Conservation (phyloP, 2,113 vertebrate genomes). For the Mola mola region DNA sequence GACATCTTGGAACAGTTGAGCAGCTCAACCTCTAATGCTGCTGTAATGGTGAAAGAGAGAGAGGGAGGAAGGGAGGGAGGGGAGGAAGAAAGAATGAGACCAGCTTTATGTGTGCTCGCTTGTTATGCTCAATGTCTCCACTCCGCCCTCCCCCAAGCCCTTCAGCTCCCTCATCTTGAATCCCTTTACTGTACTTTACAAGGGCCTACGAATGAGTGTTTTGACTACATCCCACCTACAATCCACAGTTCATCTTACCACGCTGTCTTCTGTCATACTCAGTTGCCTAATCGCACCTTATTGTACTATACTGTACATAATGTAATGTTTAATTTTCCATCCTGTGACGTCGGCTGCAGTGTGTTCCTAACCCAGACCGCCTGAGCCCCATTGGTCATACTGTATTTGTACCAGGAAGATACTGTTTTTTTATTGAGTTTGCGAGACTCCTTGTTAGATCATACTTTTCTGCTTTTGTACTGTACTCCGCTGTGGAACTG, state of each 20-base stretch:
- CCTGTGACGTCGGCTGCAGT: slow-evolving; percentile 5
- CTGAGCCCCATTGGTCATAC: slow-evolving; percentile 18
- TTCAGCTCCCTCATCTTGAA: slow-evolving; percentile 64
- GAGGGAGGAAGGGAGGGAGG: slow-evolving; percentile 29
- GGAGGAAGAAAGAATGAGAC: slow-evolving; percentile 58
- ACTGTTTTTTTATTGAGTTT: slow-evolving; percentile 34
- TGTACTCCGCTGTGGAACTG: too few species aligned
- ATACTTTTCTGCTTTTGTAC: slow-evolving; percentile 2
- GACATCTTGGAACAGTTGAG: slow-evolving; percentile 83
- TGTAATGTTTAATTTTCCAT: slow-evolving; percentile 8
- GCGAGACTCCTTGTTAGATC: slow-evolving; percentile 32
- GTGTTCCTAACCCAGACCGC: slow-evolving; percentile 24
- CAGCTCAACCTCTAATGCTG: slow-evolving; percentile 79
- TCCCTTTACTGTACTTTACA: slow-evolving; percentile 61
- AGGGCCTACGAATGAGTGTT: slow-evolving; percentile 10
- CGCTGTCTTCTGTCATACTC: neutral
- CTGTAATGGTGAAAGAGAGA: slow-evolving; percentile 73
- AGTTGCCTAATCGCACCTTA: neutral
- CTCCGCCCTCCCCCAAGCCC: slow-evolving; percentile 53
- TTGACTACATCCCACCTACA: slow-evolving; percentile 26
- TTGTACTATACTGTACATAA: neutral
- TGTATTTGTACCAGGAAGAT: slow-evolving; percentile 30
- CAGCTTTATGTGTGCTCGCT: slow-evolving; percentile 74
- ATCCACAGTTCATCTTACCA: neutral
- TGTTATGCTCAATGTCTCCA: slow-evolving; percentile 71